Conservation (phyloP, 2,113 vertebrate species). For the Cranoglanis bouderius region DNA sequence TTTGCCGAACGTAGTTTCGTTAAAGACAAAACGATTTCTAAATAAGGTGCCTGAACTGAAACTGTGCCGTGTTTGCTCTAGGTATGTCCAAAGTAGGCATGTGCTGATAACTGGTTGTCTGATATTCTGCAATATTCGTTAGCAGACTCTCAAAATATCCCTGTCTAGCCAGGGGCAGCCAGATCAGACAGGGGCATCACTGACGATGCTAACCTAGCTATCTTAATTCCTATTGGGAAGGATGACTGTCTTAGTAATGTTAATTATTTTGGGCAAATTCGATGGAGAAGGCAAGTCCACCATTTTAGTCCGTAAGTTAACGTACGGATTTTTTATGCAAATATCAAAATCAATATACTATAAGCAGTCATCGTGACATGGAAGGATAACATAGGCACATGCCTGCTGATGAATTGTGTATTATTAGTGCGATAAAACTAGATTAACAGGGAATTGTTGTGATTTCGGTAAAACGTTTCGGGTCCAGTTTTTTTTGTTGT, state of each 20-base stretch:
- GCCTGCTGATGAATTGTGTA: constrained; percentile 10
- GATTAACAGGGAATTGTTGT: constrained; percentile 6
- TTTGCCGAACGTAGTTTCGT: neutral
- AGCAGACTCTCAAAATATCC: neutral
- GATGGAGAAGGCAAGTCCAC: neutral
- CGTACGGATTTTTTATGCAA: neutral
- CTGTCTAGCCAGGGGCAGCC: neutral
- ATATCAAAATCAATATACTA: neutral
- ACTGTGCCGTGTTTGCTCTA: constrained; percentile 15
- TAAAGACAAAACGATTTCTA: neutral
- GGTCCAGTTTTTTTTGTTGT: constrained; percentile 13
- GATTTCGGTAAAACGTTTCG: neutral
- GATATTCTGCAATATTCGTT: neutral
- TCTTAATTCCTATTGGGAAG: neutral
- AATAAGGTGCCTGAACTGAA: neutral
- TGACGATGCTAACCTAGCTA: neutral
- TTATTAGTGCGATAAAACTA: constrained; percentile 10
- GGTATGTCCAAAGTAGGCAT: neutral
- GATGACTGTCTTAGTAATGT: neutral
- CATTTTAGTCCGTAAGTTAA: neutral
- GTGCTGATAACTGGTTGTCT: neutral
- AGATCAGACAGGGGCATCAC: too few relatives aligned
- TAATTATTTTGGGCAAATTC: neutral
- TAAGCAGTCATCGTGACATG: neutral
- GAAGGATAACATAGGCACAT: neutral